Evolutionary conservation across 2,888 invertebrate genomes (phyloP).

Genomic region (Onchidella celtica): DNA sequence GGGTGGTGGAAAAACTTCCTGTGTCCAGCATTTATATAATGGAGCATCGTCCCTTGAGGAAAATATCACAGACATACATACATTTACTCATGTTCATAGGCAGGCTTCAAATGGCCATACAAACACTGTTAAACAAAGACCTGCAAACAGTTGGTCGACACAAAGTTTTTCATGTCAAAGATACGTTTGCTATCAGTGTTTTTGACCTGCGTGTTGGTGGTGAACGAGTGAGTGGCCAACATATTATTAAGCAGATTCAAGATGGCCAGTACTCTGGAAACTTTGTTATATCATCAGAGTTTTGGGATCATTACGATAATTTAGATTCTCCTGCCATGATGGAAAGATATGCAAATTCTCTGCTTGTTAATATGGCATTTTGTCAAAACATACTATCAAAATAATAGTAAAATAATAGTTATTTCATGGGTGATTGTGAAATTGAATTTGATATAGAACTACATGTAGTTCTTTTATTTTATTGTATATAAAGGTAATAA

Average conservation of each 20-base stretch:
- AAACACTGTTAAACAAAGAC: constrained; percentile 55
- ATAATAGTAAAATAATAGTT: no score
- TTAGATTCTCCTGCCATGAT: background rate
- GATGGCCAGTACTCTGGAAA: background rate
- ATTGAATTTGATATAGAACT: no score
- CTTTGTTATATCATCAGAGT: background rate
- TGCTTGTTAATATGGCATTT: constrained; percentile 31
- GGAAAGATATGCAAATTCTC: constrained; percentile 38
- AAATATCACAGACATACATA: background rate
- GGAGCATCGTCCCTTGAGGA: constrained; percentile 21
- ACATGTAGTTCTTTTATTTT: no score
- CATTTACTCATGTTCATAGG: constrained; percentile 16
- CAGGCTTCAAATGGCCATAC: constrained; percentile 39
- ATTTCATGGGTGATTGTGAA: no score
- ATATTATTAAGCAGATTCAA: constrained; percentile 51
- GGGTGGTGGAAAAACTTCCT: constrained; percentile 19
- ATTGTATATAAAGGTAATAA: no score
- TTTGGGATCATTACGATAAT: constrained; percentile 13
- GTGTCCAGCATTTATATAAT: constrained; percentile 28
- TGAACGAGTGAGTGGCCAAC: constrained; percentile 60
- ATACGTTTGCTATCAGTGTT: constrained; percentile 48
- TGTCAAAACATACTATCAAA: background rate
- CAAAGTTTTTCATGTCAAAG: constrained; percentile 52
- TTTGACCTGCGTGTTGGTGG: constrained; percentile 60
- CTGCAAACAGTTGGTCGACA: constrained; percentile 41